Percentiles rank a stretch among this genome's conserved stretches.
These are phyloP conservation scores for Aspidapion aeneum DNA, from an alignment of 2,888 invertebrate genomes.

Conservation along the genomic window DNA sequence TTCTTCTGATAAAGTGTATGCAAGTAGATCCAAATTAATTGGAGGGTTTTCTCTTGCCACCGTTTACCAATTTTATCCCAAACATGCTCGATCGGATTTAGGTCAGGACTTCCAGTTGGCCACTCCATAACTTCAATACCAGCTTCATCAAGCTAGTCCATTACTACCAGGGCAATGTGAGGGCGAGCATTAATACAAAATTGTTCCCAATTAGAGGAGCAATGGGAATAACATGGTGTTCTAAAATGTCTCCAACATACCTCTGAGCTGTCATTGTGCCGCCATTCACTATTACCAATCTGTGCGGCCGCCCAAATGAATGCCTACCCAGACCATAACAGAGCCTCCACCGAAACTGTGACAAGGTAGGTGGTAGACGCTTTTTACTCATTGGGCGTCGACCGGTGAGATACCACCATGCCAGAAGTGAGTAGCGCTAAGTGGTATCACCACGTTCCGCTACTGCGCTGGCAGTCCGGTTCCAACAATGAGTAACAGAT, in stretches of 20 bases:
- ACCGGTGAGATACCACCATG: too few relatives aligned
- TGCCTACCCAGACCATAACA: background rate
- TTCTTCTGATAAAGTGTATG: background rate
- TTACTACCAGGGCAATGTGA: background rate
- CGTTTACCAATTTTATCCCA: background rate
- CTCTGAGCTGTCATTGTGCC: background rate
- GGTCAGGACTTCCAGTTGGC: background rate
- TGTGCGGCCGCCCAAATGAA: background rate
- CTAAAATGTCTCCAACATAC: background rate
- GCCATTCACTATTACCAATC: background rate
- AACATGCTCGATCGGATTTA: background rate
- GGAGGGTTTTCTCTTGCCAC: background rate
- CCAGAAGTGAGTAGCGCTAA: too few relatives aligned
- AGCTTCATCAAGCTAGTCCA: background rate
- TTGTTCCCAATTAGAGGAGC: background rate
- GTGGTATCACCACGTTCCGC: too few relatives aligned
- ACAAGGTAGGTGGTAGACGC: too few relatives aligned
- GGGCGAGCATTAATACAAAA: background rate
- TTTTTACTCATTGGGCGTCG: too few relatives aligned
- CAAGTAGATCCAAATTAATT: background rate
- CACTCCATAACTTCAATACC: background rate
- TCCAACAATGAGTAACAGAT: too few relatives aligned
- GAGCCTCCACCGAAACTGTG: background rate
- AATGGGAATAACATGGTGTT: background rate
- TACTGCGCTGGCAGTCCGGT: too few relatives aligned